Evolutionary conservation across 2,113 vertebrate species (phyloP), one percentile per base, ranked within the genome.

Genomic region (Melierax canorus): DNA sequence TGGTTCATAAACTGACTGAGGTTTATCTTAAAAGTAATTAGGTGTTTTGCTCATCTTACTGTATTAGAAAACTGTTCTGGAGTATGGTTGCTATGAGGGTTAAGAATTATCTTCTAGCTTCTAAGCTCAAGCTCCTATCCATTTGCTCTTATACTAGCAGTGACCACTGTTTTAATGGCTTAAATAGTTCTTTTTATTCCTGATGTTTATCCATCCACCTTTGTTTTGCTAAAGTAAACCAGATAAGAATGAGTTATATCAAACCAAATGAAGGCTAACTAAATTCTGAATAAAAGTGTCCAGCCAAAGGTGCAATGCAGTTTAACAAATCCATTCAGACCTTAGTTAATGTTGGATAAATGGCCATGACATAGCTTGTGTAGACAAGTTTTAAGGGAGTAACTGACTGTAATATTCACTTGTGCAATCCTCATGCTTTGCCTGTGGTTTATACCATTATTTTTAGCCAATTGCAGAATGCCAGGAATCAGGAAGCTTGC

Each of bases 221-320:
- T 92, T 80, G 72, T 92, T 94, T 89, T 91, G 72, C 50, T 74
- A n/a, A 80, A 84, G 86, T 86, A 88, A 95, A 95, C 66, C 36
- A 53, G 86, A 63, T 80, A 92, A 86, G 79, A 83, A 84, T 69
- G 29, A 95, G 71, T 74, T 63, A 19, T 89, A 88, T 77, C 63
- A 74, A 86, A 80, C 13, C 2, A 5, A 80, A 45, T 8, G 6
- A 83, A 91, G 50, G 41, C 63, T 79, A 88, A 83, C 74, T 88
- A 41, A 69, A 77, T 86, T 92, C 55, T 2, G 0, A 86, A 77
- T 67, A 32, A 36, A 87, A 72, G 21, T 17, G 7, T 86, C 75
- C 39, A 92, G 62, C 48, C 27, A 69, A 79, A 94, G 53, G 24
- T 73, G 71, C 67, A 59, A 58, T 29, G 23, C 26, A 74, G 56